Conservation (phyloP, 1,140 invertebrate species). For the Aphelenchoides besseyi region DNA sequence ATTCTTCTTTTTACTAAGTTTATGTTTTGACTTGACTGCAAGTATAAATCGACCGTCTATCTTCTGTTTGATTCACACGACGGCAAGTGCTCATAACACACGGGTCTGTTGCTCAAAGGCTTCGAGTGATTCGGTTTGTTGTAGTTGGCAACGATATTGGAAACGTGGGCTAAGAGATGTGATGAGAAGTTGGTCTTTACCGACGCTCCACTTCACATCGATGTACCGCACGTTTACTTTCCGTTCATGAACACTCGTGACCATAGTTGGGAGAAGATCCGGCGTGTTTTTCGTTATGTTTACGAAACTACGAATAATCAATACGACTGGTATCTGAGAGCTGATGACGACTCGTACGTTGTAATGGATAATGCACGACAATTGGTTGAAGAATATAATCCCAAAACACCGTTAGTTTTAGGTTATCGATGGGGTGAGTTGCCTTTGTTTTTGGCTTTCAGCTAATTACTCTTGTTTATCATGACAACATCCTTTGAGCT, state of each 20-base stretch:
- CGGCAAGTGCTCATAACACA: not conserved
- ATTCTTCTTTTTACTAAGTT: no score
- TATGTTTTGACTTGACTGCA: no score
- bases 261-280: constrained; percentile 29
- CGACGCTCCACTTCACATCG: constrained; percentile 17
- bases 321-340: constrained; percentile 29
- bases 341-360: constrained; percentile 28
- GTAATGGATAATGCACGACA: constrained; percentile 25
- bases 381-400: constrained; percentile 19
- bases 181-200: constrained; percentile 26
- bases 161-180: constrained; percentile 27
- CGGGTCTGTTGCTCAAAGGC: not conserved
- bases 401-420: constrained; percentile 18
- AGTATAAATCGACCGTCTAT: no score
- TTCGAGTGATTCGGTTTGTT: not conserved
- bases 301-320: constrained; percentile 6
- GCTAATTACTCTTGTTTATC: no score
- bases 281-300: constrained; percentile 22
- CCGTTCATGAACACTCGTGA: constrained; percentile 26
- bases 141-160: constrained; percentile 7
- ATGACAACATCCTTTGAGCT: not conserved
- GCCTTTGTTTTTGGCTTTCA: constrained; percentile 5
- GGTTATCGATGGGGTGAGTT: constrained; percentile 30
- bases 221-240: constrained; percentile 28
- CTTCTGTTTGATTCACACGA: constrained; percentile 17